These are phyloP conservation scores for Bubo bubo DNA, from an alignment of 2,113 vertebrate genomes.

Conservation along the genomic window DNA sequence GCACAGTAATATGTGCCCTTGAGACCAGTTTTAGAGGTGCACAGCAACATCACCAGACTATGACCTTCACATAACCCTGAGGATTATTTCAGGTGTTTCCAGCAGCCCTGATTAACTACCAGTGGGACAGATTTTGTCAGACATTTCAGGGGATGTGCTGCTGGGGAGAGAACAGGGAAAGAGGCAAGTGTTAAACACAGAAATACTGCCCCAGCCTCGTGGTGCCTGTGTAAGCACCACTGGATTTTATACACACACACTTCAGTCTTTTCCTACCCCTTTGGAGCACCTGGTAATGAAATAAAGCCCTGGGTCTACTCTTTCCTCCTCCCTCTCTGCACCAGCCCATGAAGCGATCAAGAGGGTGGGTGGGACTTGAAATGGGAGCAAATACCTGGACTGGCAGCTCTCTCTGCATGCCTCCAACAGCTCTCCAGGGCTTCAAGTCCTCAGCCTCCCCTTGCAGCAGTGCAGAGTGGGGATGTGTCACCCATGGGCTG, in stretches of 20 bases:
- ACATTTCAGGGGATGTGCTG: not conserved
- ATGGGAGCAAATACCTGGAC: not conserved
- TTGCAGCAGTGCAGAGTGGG: not conserved
- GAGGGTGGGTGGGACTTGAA: not conserved
- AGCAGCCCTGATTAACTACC: not conserved
- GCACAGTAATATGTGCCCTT: not conserved
- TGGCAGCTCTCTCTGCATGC: rapidly evolving
- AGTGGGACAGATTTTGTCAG: not conserved
- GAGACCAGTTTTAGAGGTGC: not conserved
- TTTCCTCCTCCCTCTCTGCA: not conserved
- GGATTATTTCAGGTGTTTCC: not conserved
- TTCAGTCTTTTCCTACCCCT: not conserved
- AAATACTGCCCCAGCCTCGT: not conserved
- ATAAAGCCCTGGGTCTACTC: not conserved
- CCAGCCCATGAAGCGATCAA: not conserved
- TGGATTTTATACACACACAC: rapidly evolving
- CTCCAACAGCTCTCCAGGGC: not conserved
- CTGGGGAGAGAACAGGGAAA: not conserved
- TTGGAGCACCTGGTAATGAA: not conserved
- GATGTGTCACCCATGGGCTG: rapidly evolving
- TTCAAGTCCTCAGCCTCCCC: not conserved
- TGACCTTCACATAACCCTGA: not conserved
- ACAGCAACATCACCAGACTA: not conserved
- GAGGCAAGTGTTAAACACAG: not conserved
- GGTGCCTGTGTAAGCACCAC: not conserved